These are phyloP conservation scores for Philhelius pedissequus DNA, from an alignment of 2,888 invertebrate genomes.

Conservation along the genomic window DNA sequence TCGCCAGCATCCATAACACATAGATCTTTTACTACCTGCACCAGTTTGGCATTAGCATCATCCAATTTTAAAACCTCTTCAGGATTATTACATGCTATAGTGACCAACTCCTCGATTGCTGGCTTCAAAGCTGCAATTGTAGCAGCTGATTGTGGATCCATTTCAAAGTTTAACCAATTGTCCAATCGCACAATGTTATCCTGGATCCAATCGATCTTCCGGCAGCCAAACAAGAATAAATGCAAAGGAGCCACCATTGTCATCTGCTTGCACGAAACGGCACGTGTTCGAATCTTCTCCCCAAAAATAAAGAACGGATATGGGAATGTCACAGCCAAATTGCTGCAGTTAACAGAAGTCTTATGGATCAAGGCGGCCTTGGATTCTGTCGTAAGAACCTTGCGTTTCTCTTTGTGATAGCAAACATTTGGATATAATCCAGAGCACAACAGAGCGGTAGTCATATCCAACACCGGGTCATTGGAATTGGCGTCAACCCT, in stretches of 20 bases:
- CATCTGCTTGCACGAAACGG: constrained; percentile 97
- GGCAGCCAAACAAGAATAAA: constrained; percentile 93
- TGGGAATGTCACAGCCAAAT: constrained; percentile 89
- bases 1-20: constrained; percentile 90
- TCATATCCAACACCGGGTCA: constrained; percentile 89
- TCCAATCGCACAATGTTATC: constrained; percentile 90
- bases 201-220: constrained; percentile 81
- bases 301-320: constrained; percentile 98
- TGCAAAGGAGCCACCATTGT: constrained; percentile 97
- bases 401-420: constrained; percentile 95
- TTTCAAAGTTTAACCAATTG: constrained; percentile 95
- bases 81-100: constrained; percentile 89
- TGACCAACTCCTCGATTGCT: constrained; percentile 91
- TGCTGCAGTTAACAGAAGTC: constrained; percentile 96
- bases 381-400: constrained; percentile 96
- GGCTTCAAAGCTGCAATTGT: constrained; percentile 92
- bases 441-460: constrained; percentile 91
- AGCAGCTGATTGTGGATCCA: constrained; percentile 89
- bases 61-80: constrained; percentile 83
- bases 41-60: constrained; percentile 79
- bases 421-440: constrained; percentile 99
- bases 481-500: constrained; percentile 87
- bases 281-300: constrained; percentile 97
- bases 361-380: constrained; percentile 97
- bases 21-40: constrained; percentile 86